Percentiles rank a stretch among this genome's conserved stretches.
Conservation (phyloP, 2,888 invertebrate species). For the Anaspis maculata region DNA sequence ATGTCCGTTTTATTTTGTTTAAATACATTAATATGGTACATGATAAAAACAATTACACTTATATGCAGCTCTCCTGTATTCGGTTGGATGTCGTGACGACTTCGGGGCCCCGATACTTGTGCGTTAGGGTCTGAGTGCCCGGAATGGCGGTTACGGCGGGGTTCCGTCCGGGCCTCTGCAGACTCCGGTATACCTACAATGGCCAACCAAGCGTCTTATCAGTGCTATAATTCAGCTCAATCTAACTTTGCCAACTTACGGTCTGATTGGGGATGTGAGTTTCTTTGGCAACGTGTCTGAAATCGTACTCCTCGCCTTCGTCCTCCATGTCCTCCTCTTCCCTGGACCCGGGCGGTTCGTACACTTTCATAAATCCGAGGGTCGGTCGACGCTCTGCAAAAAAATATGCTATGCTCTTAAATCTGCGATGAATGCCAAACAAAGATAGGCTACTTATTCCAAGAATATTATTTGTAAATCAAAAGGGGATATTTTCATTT, state of each 20-base stretch:
- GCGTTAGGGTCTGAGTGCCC: slow-evolving; percentile 69
- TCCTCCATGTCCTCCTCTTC: slow-evolving; percentile 44
- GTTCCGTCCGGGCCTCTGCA: slow-evolving; percentile 44
- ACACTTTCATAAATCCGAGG: slow-evolving; percentile 48
- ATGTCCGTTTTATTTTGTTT: slow-evolving; percentile 23
- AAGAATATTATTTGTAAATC: slow-evolving; percentile 6
- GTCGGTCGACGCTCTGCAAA: slow-evolving; percentile 42
- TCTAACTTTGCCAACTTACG: slow-evolving; percentile 27
- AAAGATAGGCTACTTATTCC: slow-evolving; percentile 9
- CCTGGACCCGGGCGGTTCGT: slow-evolving; percentile 46
- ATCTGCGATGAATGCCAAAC: slow-evolving; percentile 1
- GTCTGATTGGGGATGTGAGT: slow-evolving; percentile 38
- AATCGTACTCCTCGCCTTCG: slow-evolving; percentile 38
- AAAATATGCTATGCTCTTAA: slow-evolving; percentile 8
- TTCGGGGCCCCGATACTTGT: slow-evolving; percentile 74
- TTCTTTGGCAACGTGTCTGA: slow-evolving; percentile 43
- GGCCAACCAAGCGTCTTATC: slow-evolving; percentile 9
- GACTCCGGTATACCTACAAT: slow-evolving; percentile 71
- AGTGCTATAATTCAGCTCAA: slow-evolving; percentile 11
- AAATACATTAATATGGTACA: slow-evolving; percentile 39
- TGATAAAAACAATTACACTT: slow-evolving; percentile 48
- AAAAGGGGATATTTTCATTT: slow-evolving; percentile 3
- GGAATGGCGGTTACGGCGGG: slow-evolving; percentile 28
- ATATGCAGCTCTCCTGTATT: slow-evolving; percentile 88
- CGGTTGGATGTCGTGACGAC: slow-evolving; percentile 81